A percentile compares a stretch with the other conserved stretches of the same genome.
Evolutionary conservation across 2,888 invertebrate genomes (phyloP).

Genomic region (Metacarcinus magister): DNA sequence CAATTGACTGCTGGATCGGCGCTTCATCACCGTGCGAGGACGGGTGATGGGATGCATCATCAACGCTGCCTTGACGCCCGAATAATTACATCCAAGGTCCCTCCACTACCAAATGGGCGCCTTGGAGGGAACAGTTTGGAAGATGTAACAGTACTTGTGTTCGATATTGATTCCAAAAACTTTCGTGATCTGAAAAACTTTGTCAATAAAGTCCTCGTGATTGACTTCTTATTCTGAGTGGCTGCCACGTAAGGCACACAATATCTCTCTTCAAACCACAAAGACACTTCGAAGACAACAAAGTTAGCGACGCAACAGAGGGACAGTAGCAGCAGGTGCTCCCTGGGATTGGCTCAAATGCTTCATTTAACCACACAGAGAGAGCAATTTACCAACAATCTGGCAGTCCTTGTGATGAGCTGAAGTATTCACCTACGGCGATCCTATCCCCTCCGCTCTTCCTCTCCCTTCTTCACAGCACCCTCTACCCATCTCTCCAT

Average conservation of each 20-base stretch:
- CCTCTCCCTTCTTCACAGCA: background rate
- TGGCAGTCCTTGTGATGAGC: conserved; percentile 46
- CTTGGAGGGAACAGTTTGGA: background rate
- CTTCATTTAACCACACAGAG: conserved; percentile 49
- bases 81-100: conserved; percentile 7
- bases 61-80: conserved; percentile 31
- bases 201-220: background rate
- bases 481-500: background rate
- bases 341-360: conserved; percentile 37
- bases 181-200: background rate
- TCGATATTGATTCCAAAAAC: background rate
- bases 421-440: conserved; percentile 19
- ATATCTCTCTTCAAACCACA: background rate
- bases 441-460: background rate
- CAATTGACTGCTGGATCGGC: conserved; percentile 33
- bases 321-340: conserved; percentile 47
- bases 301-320: background rate
- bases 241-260: background rate
- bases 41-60: background rate
- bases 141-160: background rate
- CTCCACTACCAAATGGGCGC: background rate
- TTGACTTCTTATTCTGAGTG: background rate
- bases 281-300: background rate
- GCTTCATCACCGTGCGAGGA: conserved; percentile 8
- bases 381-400: conserved; percentile 43